phyloP scores from a whole-genome alignment of 2,888 invertebrate species.

The Halocaridina rubra region DNA sequence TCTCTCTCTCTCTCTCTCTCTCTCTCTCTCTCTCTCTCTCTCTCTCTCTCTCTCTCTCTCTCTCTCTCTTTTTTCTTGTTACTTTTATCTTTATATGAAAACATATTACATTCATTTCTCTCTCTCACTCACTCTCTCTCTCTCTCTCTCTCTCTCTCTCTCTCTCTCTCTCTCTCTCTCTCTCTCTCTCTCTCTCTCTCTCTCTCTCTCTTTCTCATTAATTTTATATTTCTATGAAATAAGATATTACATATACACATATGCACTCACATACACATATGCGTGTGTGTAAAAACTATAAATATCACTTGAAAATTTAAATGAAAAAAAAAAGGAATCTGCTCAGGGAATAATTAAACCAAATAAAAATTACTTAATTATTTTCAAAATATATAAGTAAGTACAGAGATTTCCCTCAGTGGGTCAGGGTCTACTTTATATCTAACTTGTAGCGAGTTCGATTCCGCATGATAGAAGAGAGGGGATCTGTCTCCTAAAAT shows the following conservation, averaged over 20 bases:
- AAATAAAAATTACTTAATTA: no score
- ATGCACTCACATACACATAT: no score
- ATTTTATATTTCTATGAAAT: no score
- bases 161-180: neutral
- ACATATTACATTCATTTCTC: neutral
- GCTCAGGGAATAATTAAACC: no score
- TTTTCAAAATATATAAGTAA: no score
- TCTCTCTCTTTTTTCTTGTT: neutral
- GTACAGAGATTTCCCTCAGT: no score
- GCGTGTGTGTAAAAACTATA: no score
- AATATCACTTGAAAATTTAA: no score
- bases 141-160: neutral
- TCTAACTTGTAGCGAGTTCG: no score
- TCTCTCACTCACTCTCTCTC: neutral
- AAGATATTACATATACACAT: no score
- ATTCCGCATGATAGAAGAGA: neutral
- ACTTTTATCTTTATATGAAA: neutral
- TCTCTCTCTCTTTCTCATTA: neutral
- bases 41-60: neutral
- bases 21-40: neutral
- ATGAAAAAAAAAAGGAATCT: no score
- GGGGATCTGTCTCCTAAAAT: neutral
- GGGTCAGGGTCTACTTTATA: no score
- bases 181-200: neutral
- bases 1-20: neutral